phyloP scores from a whole-genome alignment of 2,888 invertebrate genomes.

The Acanthosepion lycidas region DNA sequence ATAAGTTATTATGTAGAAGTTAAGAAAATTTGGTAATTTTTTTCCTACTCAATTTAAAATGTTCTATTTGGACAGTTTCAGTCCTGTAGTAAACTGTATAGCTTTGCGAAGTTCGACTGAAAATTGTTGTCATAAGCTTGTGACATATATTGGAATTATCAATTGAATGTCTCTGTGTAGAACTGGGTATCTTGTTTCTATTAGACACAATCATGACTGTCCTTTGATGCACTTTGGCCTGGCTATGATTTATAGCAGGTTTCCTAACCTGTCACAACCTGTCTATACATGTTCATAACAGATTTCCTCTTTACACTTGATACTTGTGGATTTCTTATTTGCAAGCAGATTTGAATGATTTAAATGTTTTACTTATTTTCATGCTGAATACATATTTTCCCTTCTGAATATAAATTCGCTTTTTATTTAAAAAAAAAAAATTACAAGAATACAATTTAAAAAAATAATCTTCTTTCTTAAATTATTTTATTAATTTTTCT shows the following conservation, averaged over 20 bases:
- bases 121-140: too few species aligned
- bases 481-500: too few species aligned
- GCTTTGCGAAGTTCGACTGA: too few species aligned
- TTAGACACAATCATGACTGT: conserved; percentile 33
- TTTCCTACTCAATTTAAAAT: too few species aligned
- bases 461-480: too few species aligned
- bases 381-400: neutral
- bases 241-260: neutral
- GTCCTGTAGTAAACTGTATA: too few species aligned
- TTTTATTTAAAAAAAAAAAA: neutral
- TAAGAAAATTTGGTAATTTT: too few species aligned
- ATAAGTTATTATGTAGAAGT: too few species aligned
- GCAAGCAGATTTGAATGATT: neutral
- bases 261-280: neutral
- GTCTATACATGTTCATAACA: neutral
- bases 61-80: too few species aligned
- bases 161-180: too few species aligned
- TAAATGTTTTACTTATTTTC: neutral
- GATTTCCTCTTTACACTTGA: neutral
- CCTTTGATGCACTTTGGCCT: neutral
- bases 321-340: neutral
- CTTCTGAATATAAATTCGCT: neutral
- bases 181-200: neutral
- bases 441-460: too few species aligned
- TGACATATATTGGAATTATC: too few species aligned